A percentile compares a stretch with the other conserved stretches of the same genome.
These are phyloP conservation scores for Rhea pennata DNA, from an alignment of 2,113 vertebrate genomes.

Conservation along the genomic window DNA sequence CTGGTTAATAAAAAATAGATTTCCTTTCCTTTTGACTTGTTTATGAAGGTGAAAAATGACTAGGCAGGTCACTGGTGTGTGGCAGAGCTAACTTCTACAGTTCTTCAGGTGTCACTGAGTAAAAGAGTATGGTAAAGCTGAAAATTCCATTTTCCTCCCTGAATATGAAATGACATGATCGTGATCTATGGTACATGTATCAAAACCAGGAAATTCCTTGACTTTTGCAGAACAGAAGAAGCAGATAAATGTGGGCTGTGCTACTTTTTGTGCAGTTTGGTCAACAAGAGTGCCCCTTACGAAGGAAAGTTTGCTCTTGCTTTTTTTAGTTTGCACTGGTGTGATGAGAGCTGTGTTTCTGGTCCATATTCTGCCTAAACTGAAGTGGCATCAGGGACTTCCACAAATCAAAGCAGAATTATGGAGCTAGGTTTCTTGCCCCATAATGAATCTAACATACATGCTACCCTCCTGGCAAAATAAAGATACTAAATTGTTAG, in stretches of 20 bases:
- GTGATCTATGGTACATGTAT: background rate
- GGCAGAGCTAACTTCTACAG: constrained; percentile 71
- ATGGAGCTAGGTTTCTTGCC: background rate
- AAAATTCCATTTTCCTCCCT: constrained; percentile 13
- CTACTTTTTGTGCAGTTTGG: background rate
- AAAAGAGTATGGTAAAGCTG: constrained; percentile 33
- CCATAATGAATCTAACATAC: background rate
- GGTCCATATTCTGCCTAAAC: background rate
- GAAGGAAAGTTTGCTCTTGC: accelerated
- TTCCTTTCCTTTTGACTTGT: constrained; percentile 74
- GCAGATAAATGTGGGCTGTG: background rate
- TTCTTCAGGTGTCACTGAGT: constrained; percentile 54
- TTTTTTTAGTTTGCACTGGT: background rate
- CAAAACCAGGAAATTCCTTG: background rate
- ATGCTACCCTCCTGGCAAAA: background rate
- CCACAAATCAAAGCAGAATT: background rate
- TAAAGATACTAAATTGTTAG: background rate
- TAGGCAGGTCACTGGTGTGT: constrained; percentile 58
- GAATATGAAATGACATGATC: background rate
- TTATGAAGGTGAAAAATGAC: constrained; percentile 76
- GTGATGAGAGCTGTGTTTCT: background rate
- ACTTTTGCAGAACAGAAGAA: background rate
- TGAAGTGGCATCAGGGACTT: background rate
- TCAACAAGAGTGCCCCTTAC: background rate
- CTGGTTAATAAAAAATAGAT: constrained; percentile 80